These are phyloP conservation scores for Falco naumanni DNA, from an alignment of 2,797 vertebrate species.

Conservation along the genomic window DNA sequence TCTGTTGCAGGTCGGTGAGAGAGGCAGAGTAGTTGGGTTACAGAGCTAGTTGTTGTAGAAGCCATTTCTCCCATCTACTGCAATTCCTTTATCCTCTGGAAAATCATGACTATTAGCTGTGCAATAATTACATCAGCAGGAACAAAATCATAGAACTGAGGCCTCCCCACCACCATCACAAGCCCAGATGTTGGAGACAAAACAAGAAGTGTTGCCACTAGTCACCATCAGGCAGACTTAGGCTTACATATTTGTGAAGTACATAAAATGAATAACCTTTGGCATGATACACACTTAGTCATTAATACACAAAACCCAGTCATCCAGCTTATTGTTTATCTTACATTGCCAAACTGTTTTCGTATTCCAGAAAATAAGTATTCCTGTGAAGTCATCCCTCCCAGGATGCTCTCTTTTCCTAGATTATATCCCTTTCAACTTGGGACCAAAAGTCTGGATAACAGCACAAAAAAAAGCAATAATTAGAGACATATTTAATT, in stretches of 20 bases:
- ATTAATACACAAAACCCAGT: not conserved
- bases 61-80: not conserved
- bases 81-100: not conserved
- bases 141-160: not conserved
- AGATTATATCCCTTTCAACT: not conserved
- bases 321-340: slow-evolving; percentile 22
- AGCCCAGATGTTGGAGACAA: not conserved
- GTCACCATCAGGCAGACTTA: not conserved
- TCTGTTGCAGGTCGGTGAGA: not conserved
- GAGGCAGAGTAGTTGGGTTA: not conserved
- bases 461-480: not conserved
- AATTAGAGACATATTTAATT: not conserved
- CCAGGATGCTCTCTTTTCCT: not conserved
- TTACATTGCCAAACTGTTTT: not conserved
- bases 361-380: slow-evolving; percentile 19
- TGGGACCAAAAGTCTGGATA: not conserved
- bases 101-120: not conserved
- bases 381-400: not conserved
- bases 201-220: not conserved
- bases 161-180: not conserved
- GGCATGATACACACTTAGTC: not conserved
- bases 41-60: not conserved
- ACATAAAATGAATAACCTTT: slow-evolving; percentile 13
- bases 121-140: not conserved
- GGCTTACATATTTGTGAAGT: not conserved